phyloP scores from a whole-genome alignment of 2,113 vertebrate species.

The Phaethon lepturus region DNA sequence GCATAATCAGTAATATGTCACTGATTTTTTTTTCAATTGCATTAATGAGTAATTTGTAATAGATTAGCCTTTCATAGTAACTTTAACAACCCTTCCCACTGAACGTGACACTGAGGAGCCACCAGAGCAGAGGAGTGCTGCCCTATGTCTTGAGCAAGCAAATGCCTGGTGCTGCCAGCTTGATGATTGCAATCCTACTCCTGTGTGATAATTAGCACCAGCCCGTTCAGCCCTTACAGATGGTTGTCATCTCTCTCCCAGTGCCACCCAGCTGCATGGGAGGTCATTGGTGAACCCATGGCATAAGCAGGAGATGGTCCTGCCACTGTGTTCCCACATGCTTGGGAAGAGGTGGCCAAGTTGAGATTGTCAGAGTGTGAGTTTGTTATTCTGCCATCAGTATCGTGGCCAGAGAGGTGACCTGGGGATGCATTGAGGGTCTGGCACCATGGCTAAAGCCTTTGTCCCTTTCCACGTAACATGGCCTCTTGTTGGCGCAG shows the following conservation, averaged over 20 bases:
- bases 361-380: not conserved
- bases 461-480: not conserved
- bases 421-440: not conserved
- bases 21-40: conserved; percentile 19
- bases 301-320: not conserved
- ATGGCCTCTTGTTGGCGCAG: not conserved
- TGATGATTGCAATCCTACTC: not conserved
- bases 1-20: conserved; percentile 16
- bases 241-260: not conserved
- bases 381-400: not conserved
- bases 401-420: not conserved
- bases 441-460: not conserved
- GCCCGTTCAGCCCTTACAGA: not conserved
- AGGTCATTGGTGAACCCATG: not conserved
- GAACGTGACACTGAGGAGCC: not conserved
- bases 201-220: not conserved
- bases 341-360: not conserved
- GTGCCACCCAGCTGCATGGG: not conserved
- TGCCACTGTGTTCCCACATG: accelerated
- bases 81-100: not conserved
- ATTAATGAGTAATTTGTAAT: conserved; percentile 50
- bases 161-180: not conserved
- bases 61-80: conserved; percentile 15
- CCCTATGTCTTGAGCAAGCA: not conserved
- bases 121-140: not conserved